A percentile compares a stretch with the other conserved stretches of the same genome.
Conservation (phyloP, 2,113 vertebrate species). For the Gobio gobio region DNA sequence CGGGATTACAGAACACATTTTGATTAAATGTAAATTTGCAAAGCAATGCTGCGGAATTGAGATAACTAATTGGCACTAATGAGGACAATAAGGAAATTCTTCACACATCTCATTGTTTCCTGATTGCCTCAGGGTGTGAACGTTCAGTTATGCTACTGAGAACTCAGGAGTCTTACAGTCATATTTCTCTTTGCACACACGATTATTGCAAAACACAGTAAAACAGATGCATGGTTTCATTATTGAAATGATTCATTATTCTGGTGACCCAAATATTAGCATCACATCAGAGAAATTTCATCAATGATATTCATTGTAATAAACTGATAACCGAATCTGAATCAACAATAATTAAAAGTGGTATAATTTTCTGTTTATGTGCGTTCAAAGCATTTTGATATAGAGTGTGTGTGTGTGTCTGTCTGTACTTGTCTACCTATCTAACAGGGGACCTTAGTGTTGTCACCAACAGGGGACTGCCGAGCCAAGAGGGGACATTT, state of each 20-base stretch:
- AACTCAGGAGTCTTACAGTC: background rate
- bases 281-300: background rate
- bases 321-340: background rate
- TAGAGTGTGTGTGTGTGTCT: too few species aligned
- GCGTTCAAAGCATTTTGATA: background rate
- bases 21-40: constrained; percentile 41
- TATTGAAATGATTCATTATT: constrained; percentile 9
- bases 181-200: background rate
- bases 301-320: background rate
- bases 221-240: background rate
- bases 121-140: constrained; percentile 24
- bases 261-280: background rate
- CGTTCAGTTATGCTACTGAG: constrained; percentile 1
- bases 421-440: too few species aligned
- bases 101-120: constrained; percentile 10
- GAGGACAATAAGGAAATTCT: constrained; percentile 32
- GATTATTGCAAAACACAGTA: background rate
- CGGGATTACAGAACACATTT: constrained; percentile 40
- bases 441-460: too few species aligned
- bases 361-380: too few species aligned
- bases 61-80: constrained; percentile 31
- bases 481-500: too few species aligned
- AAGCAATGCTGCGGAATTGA: constrained; percentile 23
- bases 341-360: background rate
- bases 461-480: too few species aligned